Base-by-base conservation (phyloP, 2,113 vertebrate species). In the Sebastes fasciatus region DNA sequence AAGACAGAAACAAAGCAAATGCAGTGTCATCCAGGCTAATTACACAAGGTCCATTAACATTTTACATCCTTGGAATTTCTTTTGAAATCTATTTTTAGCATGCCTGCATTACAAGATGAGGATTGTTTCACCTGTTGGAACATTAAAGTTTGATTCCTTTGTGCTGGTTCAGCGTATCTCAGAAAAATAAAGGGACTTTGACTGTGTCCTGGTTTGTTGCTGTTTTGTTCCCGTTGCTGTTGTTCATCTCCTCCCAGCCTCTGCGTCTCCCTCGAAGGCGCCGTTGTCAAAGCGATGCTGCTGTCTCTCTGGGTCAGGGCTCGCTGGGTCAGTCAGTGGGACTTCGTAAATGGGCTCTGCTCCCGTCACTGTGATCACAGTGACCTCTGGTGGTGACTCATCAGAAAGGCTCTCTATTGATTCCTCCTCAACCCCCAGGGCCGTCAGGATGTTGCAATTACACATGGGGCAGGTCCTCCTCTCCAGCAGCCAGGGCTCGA, bases 401-500 rank as follows among this genome's bases (percentile, higher is more conserved):
- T 7, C 5, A 1, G 77, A 57, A 16, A 77, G 13, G 49, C 8
- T 49, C 9, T 88, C 84, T 8, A 91, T 89, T 11, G 86, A 86
- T 89, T 97, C 89, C 0, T 86, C 96, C 93, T 97, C 96, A 57
- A 98, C 93, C 52, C 97, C 97, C 84, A 98, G 67, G 76, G 94
- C 95, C 88, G 97, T 98, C 82, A 98, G 95, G 85, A 99, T 98
- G 93, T 98, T 97, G 80, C 96, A 97, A 86, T 98, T 99, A 87
- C 97, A 98, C 96, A 98, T 97, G 2, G 97, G 97, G 85, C 97
- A 99, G 8, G 97, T 99, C 79, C 97, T 94, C 11, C 96, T 96
- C 63, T 99, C 97, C 88, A 98, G 94, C 78, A 98, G 95, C 97
- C 97, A 98, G 6, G 97, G 97, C 62, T 98, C 97, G 79, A 99